These are phyloP conservation scores for Listronotus bonariensis DNA, from an alignment of 1,140 invertebrate species.

Conservation along the genomic window DNA sequence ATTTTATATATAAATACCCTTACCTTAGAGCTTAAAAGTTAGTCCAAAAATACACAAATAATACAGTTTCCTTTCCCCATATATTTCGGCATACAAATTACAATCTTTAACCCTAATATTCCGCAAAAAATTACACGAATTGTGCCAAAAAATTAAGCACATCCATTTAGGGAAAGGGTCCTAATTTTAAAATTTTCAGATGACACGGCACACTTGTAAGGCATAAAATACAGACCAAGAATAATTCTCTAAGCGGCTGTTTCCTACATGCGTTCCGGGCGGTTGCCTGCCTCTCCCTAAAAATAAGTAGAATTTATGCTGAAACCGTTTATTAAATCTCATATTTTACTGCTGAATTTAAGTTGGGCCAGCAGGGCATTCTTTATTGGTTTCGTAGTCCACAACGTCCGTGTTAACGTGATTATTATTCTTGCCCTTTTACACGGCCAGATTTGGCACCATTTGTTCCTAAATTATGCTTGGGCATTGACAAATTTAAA, in stretches of 20 bases:
- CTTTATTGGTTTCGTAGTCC: conserved; percentile 28
- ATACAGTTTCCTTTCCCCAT: background rate
- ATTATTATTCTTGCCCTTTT: conserved; percentile 33
- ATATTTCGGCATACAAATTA: conserved; percentile 3
- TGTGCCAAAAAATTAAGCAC: conserved; percentile 15
- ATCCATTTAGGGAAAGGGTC: conserved; percentile 27
- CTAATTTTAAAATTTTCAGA: conserved; percentile 38
- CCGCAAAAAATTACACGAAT: background rate
- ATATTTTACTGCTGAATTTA: conserved; percentile 33
- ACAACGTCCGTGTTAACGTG: conserved; percentile 32
- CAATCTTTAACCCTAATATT: no score
- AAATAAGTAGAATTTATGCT: conserved; percentile 34
- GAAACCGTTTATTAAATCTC: conserved; percentile 35
- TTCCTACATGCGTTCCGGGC: conserved; percentile 25
- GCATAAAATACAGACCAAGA: conserved; percentile 36
- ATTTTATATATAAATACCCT: no score
- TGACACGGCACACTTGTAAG: conserved; percentile 36
- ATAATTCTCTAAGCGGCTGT: conserved; percentile 32
- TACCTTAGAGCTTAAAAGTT: no score
- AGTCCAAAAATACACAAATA: background rate
- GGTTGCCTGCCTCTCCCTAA: conserved; percentile 13
- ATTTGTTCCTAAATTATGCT: background rate
- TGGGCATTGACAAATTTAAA: background rate
- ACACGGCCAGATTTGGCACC: no score
- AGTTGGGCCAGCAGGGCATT: conserved; percentile 22